Conservation (phyloP, 2,888 invertebrate species). For the Eumacrocentrus americanus region DNA sequence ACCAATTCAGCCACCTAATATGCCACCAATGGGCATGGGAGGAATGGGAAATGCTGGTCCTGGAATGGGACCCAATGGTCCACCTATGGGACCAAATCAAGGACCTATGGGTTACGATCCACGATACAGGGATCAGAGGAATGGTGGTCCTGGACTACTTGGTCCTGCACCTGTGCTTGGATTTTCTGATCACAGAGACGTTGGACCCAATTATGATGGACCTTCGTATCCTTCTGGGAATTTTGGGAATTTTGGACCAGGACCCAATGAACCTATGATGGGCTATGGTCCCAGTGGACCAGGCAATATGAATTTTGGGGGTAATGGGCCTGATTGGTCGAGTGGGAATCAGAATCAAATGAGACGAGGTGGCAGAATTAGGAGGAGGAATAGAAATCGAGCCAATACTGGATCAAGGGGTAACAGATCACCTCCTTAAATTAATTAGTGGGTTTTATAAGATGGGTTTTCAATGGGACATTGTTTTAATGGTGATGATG, state of each 20-base stretch:
- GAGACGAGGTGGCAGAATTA: constrained; percentile 46
- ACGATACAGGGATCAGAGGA: constrained; percentile 41
- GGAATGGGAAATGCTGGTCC: constrained; percentile 60
- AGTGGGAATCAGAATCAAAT: constrained; percentile 40
- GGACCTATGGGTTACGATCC: constrained; percentile 50
- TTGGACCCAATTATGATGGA: constrained; percentile 46
- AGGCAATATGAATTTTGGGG: constrained; percentile 44
- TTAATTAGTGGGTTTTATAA: background rate
- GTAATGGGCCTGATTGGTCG: constrained; percentile 51
- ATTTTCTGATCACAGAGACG: constrained; percentile 47
- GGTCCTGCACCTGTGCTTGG: constrained; percentile 52
- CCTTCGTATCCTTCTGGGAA: constrained; percentile 40
- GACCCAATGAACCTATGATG: constrained; percentile 42
- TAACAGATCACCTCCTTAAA: constrained; percentile 45
- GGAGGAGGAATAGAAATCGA: constrained; percentile 52
- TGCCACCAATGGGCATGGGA: constrained; percentile 39
- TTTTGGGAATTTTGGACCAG: constrained; percentile 38
- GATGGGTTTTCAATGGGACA: too few species aligned
- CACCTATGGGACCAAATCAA: constrained; percentile 41
- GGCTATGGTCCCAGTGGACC: constrained; percentile 43
- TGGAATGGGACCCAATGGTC: constrained; percentile 57
- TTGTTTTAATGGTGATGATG: too few species aligned
- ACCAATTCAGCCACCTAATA: constrained; percentile 38
- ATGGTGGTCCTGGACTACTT: constrained; percentile 53
- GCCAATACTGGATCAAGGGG: constrained; percentile 45